Evolutionary conservation across 1,140 invertebrate genomes (phyloP), one percentile per base, ranked within the genome.

Genomic region (Lutraria rhynchaena): DNA sequence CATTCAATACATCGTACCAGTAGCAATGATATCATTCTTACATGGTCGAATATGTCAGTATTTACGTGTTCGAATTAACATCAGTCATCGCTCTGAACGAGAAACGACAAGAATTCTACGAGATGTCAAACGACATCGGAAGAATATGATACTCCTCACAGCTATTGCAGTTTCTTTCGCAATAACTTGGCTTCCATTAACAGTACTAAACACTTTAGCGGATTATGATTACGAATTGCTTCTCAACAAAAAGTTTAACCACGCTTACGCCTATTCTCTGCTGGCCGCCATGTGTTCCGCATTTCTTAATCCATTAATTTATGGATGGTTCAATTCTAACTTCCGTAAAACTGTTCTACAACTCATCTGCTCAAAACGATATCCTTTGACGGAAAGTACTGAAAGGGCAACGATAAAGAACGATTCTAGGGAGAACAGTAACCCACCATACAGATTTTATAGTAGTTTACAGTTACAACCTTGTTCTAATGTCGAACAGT

Each of bases 231-330:
- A 85, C 33, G 61, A 60, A 27, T 70, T 87, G 15, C 88, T 92
- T 80, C 37, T 85, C 13, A 82, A 88, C 49, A 76, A 80, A 49
- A 85, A 92, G 37, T 88, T 94, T 46, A 93, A 93, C 84, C 87
- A 93, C 24, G 89, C 92, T 1, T 94, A 94, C 83, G 94, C 94
- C 7, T 84, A 93, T 9, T 94, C 93, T 75, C 93, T 94, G 81
- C 87, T 94, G 0, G 87, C 94, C 22, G 94, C 94, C 11, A 94
- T 94, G 94, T 93, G 92, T 19, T 94, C 94, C 0, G 92, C 86
- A 4, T 83, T 70, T 67, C 51, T 86, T 22, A 89, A 89, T 65
- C 89, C 88, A 11, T 61, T 89, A 11, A 78, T 88, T 19, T 89
- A 89, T 55, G 88, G 88, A 1, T 89, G 88, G 88, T 88, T 86